phyloP scores from a whole-genome alignment of 2,888 invertebrate genomes.

The Lucinisca nassula region DNA sequence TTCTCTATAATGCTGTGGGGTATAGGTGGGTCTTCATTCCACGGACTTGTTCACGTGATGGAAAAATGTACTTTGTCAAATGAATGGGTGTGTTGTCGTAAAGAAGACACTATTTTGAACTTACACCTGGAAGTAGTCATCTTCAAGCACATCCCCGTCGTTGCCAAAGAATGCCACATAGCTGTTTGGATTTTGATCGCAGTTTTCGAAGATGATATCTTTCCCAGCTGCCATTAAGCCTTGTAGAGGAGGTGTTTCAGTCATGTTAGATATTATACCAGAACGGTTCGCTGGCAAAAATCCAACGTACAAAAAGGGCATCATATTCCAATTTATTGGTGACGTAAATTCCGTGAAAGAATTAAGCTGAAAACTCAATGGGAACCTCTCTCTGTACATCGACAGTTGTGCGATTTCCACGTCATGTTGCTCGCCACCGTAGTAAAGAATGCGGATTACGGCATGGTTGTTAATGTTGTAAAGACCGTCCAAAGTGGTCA shows the following conservation, averaged over 20 bases:
- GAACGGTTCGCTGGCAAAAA: neutral
- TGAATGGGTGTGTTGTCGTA: too few species aligned
- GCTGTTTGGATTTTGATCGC: neutral
- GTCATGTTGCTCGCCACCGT: neutral
- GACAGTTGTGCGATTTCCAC: neutral
- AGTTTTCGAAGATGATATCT: neutral
- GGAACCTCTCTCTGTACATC: neutral
- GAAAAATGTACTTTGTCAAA: too few species aligned
- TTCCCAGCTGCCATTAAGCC: neutral
- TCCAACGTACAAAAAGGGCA: neutral
- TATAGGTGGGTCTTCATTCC: too few species aligned
- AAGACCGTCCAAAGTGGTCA: neutral
- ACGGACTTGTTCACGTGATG: too few species aligned
- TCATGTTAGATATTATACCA: neutral
- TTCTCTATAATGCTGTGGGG: too few species aligned
- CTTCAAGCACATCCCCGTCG: too few species aligned
- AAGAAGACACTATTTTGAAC: too few species aligned
- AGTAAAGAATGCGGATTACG: neutral
- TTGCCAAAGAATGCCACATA: neutral
- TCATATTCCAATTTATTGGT: neutral
- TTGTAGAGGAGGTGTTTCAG: neutral
- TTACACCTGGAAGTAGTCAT: too few species aligned
- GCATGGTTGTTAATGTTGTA: neutral
- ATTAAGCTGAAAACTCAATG: neutral
- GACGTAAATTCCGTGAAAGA: neutral